A percentile compares a stretch with the other conserved stretches of the same genome.
phyloP scores from a whole-genome alignment of 1,140 invertebrate species.

The Aphelinus atriplicis region DNA sequence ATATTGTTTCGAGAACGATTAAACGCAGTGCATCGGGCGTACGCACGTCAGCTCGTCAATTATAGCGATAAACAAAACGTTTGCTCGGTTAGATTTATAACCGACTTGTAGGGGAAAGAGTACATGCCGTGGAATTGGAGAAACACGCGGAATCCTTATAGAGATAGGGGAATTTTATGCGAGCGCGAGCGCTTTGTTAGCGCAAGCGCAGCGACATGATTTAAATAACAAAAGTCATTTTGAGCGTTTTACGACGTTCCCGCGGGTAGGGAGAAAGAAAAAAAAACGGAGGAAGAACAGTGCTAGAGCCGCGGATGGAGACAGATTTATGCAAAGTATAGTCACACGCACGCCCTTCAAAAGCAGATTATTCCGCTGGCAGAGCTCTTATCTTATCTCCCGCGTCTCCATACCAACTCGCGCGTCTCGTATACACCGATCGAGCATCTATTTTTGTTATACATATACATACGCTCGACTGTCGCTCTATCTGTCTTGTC shows the following conservation, averaged over 20 bases:
- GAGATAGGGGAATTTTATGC: slow-evolving; percentile 16
- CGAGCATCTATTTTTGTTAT: too few species aligned
- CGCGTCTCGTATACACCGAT: too few species aligned
- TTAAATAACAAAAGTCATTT: slow-evolving; percentile 31
- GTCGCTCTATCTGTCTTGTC: too few species aligned
- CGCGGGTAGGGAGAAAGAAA: neutral
- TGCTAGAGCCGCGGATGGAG: too few species aligned
- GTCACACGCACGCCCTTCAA: slow-evolving; percentile 4
- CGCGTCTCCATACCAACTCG: neutral
- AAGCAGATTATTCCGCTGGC: neutral
- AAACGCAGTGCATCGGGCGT: neutral
- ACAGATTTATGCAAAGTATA: neutral
- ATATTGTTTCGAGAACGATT: too few species aligned
- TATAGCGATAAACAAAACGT: neutral
- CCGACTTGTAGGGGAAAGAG: neutral
- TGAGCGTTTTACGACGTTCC: slow-evolving; percentile 5
- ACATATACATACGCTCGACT: too few species aligned
- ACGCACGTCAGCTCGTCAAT: slow-evolving; percentile 10
- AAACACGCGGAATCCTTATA: slow-evolving; percentile 5
- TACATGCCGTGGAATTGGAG: neutral
- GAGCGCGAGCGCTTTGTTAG: slow-evolving; percentile 8
- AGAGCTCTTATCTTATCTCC: slow-evolving; percentile 10
- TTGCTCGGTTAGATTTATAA: slow-evolving; percentile 4
- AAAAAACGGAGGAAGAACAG: neutral
- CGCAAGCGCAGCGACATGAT: slow-evolving; percentile 15